phyloP scores from a whole-genome alignment of 1,140 invertebrate genomes.

The Eufriesea mexicana region DNA sequence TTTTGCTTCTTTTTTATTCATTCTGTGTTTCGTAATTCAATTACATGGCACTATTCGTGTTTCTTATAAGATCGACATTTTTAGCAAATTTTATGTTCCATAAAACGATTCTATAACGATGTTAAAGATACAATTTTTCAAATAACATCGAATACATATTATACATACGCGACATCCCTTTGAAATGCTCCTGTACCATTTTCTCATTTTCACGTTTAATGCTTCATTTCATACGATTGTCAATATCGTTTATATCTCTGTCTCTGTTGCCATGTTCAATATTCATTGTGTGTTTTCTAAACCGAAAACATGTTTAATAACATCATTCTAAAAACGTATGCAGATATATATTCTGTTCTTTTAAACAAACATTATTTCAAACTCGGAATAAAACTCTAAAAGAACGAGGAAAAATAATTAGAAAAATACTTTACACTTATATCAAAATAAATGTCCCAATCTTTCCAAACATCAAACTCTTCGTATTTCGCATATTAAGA shows the following conservation, averaged over 20 bases:
- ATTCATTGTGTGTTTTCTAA: conserved; percentile 1
- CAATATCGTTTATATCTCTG: conserved; percentile 13
- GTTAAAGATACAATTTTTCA: neutral
- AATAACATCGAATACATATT: neutral
- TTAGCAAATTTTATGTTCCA: neutral
- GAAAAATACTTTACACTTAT: too few relatives aligned
- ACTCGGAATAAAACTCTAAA: neutral
- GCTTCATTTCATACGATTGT: conserved; percentile 11
- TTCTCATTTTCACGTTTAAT: conserved; percentile 20
- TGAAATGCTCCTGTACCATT: neutral
- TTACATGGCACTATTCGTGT: too few relatives aligned
- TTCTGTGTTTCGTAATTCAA: neutral
- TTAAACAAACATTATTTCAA: neutral
- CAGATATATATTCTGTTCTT: neutral
- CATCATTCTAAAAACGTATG: neutral
- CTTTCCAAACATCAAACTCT: too few relatives aligned
- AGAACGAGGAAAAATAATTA: too few relatives aligned
- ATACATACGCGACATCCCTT: neutral
- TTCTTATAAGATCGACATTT: neutral
- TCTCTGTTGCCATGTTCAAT: neutral
- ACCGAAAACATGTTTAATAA: neutral
- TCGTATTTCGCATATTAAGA: too few relatives aligned
- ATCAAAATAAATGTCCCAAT: too few relatives aligned
- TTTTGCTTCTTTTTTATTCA: neutral
- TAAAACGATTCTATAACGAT: neutral